Evolutionary conservation across 2,113 vertebrate genomes (phyloP).

Genomic region (Piliocolobus tephrosceles): DNA sequence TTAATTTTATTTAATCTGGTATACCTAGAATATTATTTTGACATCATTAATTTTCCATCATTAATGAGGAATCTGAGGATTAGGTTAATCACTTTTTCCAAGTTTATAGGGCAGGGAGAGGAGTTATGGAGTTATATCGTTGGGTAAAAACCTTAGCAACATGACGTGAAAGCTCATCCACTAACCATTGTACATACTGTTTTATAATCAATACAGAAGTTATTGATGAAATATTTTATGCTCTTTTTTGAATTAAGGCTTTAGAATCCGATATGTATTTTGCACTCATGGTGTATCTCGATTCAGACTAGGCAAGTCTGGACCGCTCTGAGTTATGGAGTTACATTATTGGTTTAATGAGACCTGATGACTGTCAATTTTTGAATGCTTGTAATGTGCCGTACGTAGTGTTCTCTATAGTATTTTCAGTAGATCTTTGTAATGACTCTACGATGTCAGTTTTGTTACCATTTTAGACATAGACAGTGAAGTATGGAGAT

Average conservation of each 20-base stretch:
- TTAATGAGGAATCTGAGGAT: not conserved
- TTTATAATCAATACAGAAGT: not conserved
- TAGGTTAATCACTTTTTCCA: not conserved
- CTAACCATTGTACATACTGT: not conserved
- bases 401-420: not conserved
- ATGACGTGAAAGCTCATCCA: not conserved
- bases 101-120: not conserved
- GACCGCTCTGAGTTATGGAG: not conserved
- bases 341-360: constrained; percentile 17
- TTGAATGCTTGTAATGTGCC: not conserved
- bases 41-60: not conserved
- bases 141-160: not conserved
- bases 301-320: not conserved
- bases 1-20: constrained; percentile 40
- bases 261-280: not conserved
- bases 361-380: not conserved
- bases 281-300: not conserved
- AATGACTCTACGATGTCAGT: not conserved
- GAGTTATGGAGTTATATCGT: not conserved
- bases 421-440: constrained; percentile 15
- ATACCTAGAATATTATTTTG: constrained; percentile 24
- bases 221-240: constrained; percentile 16
- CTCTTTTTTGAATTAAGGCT: not conserved
- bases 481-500: not conserved
- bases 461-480: constrained; percentile 38